Evolutionary conservation across 2,797 vertebrate genomes (phyloP).

Genomic region (Eremophila alpestris): DNA sequence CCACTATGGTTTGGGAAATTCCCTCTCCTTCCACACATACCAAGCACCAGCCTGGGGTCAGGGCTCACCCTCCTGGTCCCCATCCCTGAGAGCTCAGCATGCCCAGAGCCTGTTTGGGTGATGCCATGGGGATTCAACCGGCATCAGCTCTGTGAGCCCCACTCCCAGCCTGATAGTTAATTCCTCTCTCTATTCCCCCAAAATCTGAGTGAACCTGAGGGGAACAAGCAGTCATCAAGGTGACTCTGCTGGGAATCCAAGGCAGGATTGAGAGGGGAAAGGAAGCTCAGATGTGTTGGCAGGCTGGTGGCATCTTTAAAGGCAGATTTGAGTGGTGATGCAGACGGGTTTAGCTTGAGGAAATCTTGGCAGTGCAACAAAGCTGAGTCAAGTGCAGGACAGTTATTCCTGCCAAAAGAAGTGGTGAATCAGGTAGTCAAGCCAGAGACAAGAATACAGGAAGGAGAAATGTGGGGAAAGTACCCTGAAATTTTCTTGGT

Average conservation of each 20-base stretch:
- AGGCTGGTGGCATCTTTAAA: background rate
- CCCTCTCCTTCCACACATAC: background rate
- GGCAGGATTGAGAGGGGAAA: background rate
- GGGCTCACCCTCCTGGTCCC: background rate
- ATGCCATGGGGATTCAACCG: background rate
- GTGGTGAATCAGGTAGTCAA: background rate
- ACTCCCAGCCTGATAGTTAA: background rate
- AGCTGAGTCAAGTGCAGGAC: constrained; percentile 45
- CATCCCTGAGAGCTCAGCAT: background rate
- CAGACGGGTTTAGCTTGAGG: background rate
- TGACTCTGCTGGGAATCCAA: background rate
- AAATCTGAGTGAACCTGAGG: background rate
- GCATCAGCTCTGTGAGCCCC: background rate
- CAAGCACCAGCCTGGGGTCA: background rate
- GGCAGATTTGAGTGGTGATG: background rate
- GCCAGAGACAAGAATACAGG: background rate
- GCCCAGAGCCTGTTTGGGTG: background rate
- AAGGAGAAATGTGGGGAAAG: constrained; percentile 46
- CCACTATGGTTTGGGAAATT: background rate
- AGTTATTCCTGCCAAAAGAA: background rate
- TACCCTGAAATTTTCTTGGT: constrained; percentile 28
- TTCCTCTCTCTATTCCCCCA: background rate
- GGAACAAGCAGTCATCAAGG: background rate
- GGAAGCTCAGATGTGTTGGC: background rate
- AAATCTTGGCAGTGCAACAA: constrained; percentile 9